Conservation (phyloP, 2,888 invertebrate species). For the Villa cingulata region DNA sequence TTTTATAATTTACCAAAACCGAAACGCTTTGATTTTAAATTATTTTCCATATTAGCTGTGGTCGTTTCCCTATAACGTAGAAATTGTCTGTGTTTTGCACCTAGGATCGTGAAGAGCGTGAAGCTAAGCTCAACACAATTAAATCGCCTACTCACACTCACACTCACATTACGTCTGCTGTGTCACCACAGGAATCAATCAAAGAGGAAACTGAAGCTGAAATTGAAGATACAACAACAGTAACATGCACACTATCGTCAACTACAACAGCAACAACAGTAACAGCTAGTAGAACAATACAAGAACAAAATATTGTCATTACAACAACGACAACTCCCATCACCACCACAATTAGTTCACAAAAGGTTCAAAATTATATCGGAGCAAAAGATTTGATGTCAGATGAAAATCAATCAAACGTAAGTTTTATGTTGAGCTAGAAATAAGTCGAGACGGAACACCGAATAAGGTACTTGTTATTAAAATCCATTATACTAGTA, state of each 20-base stretch:
- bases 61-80: conserved; percentile 4
- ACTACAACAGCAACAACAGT: conserved; percentile 53
- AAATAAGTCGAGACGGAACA: too few species aligned
- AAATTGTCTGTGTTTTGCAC: conserved; percentile 30
- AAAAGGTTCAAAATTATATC: conserved; percentile 2
- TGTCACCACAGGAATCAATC: conserved; percentile 40
- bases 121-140: conserved; percentile 33
- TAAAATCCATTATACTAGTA: too few species aligned
- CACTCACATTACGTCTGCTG: conserved; percentile 47
- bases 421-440: too few species aligned
- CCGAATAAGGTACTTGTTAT: too few species aligned
- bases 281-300: conserved; percentile 40
- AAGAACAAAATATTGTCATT: too few species aligned
- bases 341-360: conserved; percentile 25
- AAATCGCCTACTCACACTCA: conserved; percentile 45
- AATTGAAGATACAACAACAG: conserved; percentile 55
- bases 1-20: neutral
- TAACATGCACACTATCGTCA: conserved; percentile 55
- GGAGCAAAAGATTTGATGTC: neutral
- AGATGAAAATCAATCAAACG: neutral
- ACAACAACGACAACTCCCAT: conserved; percentile 23
- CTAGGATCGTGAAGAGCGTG: conserved; percentile 44
- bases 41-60: conserved; percentile 1
- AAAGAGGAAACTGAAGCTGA: conserved; percentile 42
- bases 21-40: neutral